Evolutionary conservation across 2,113 vertebrate species (phyloP).

Genomic region (cat (Felis catus)): DNA sequence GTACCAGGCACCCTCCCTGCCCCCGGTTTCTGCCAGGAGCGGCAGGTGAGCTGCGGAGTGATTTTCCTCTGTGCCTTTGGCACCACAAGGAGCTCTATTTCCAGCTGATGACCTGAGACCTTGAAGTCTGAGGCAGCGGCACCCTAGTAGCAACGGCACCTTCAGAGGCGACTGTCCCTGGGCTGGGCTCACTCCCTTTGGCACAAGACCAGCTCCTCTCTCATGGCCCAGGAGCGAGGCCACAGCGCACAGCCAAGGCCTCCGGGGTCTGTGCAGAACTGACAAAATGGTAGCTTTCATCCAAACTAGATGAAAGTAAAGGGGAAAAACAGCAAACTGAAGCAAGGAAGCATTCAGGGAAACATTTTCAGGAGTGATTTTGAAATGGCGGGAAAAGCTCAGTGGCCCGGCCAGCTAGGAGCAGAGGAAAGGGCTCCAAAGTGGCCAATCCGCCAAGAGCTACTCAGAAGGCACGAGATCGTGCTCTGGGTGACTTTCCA

Average conservation of each 20-base stretch:
- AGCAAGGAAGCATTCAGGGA: neutral
- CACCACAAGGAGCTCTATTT: neutral
- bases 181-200: neutral
- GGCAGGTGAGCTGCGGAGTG: neutral
- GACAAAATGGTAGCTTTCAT: neutral
- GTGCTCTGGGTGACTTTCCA: neutral
- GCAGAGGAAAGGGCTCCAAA: too few relatives aligned
- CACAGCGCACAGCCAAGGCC: fast-evolving
- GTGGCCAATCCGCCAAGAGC: fast-evolving
- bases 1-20: neutral
- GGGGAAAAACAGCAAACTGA: neutral
- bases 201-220: neutral
- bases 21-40: neutral
- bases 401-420: neutral
- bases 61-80: neutral
- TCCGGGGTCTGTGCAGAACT: neutral
- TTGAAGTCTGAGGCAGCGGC: neutral
- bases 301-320: neutral
- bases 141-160: neutral
- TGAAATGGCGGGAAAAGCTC: neutral
- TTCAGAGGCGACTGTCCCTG: neutral
- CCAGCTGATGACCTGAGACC: neutral
- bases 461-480: neutral
- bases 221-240: neutral
- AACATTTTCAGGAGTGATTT: neutral